Evolutionary conservation across 2,888 invertebrate species (phyloP), one percentile per base, ranked within the genome.

Genomic region (Stenurella melanura): DNA sequence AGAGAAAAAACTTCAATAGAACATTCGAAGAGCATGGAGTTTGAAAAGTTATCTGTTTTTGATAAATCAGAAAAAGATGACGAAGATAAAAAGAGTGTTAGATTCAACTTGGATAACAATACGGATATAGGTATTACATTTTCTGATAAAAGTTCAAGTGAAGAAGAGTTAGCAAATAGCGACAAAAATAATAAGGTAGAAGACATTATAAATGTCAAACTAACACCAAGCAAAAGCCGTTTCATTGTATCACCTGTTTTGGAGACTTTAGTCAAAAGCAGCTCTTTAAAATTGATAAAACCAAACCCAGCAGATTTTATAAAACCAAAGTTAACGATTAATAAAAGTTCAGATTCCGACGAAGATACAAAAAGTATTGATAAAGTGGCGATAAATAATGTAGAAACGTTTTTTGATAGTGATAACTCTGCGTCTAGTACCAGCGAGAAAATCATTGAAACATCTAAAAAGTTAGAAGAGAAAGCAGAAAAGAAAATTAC

Each of bases 81-180:
- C 77, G 95, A 94, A 50, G 94, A 95, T 75, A 93, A 93, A 77
- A 96, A 96, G 86, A 95, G 94, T 86, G 95, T 96, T 0, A 90
- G 93, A 10, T 94, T 93, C 82, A 93, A 93, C 87, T 87, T 93
- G 73, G 90, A 91, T 71, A 89, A 89, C 73, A 90, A 90, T 19
- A 87, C 89, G 11, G 90, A 90, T 76, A 88, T 90, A 6, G 90
- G 89, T 19, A 89, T 90, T 72, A 87, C 87, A 17, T 86, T 88
- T 72, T 88, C 89, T 0, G 89, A 89, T 76, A 88, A 88, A 80
- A 88, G 87, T 78, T 85, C 86, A 12, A 87, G 85, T 73, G 87
- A 87, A 21, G 87, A 86, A 57, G 87, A 87, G 50, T n/a, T 83
- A 9, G 81, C 85, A 30, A 64, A 77, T 19, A 81, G 82, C 17